A percentile compares a stretch with the other conserved stretches of the same genome.
phyloP scores from a whole-genome alignment of 2,888 invertebrate species.

The Diogma glabrata region DNA sequence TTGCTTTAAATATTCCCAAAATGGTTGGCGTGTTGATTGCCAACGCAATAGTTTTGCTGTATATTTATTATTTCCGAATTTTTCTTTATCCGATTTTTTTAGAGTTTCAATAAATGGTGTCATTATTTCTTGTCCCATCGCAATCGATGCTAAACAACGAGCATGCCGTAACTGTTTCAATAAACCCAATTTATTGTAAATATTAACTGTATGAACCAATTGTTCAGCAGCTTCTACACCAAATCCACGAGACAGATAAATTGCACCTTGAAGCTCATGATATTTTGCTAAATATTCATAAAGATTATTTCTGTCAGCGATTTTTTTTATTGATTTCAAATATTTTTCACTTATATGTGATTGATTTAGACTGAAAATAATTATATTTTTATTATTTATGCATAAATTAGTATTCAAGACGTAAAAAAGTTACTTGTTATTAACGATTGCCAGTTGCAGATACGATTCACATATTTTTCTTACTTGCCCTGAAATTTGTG shows the following conservation, averaged over 20 bases:
- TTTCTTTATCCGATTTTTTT: constrained; percentile 6
- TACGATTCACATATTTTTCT: constrained; percentile 11
- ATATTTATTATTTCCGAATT: neutral
- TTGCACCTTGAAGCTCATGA: neutral
- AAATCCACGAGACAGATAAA: constrained; percentile 6
- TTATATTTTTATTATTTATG: neutral
- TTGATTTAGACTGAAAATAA: constrained; percentile 4
- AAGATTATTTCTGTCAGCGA: constrained; percentile 2
- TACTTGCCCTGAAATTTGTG: constrained; percentile 4
- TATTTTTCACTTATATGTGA: constrained; percentile 1
- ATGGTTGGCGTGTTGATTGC: constrained; percentile 11
- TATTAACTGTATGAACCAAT: constrained; percentile 10
- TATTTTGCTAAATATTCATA: constrained; percentile 7
- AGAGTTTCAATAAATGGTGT: constrained; percentile 3
- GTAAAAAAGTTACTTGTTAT: neutral
- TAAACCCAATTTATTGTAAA: constrained; percentile 10
- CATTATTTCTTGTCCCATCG: constrained; percentile 10
- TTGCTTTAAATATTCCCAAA: constrained; percentile 10
- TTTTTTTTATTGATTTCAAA: constrained; percentile 8
- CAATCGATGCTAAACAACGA: constrained; percentile 13
- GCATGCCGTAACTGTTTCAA: constrained; percentile 9
- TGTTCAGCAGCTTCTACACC: constrained; percentile 9
- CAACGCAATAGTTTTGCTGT: constrained; percentile 5
- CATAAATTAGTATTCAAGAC: too few species aligned
- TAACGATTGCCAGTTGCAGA: constrained; percentile 4